phyloP scores from a whole-genome alignment of 1,140 invertebrate genomes.

The Trachymyrmex septentrionalis region DNA sequence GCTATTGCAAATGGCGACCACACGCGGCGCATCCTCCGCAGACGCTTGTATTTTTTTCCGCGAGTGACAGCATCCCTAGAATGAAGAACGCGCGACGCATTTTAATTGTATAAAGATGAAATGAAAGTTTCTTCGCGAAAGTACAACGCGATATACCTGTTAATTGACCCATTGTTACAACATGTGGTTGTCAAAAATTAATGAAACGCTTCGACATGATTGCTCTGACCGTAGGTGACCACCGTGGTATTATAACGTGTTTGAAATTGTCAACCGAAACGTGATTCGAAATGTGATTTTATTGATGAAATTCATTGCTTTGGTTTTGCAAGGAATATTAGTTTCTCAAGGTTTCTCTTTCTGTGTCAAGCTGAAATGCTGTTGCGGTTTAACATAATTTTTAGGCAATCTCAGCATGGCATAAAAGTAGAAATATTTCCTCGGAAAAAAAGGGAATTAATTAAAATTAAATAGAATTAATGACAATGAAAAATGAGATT shows the following conservation, averaged over 20 bases:
- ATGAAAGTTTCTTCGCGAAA: conserved; percentile 1
- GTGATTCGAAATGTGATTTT: background rate
- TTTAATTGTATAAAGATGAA: background rate
- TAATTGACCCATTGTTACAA: background rate
- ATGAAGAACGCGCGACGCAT: background rate
- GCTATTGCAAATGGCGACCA: conserved; percentile 41
- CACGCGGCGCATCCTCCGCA: background rate
- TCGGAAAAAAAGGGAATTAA: background rate
- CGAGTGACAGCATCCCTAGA: background rate
- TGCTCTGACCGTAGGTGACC: background rate
- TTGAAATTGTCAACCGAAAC: conserved; percentile 16
- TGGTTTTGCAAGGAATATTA: background rate
- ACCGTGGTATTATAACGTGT: conserved; percentile 4
- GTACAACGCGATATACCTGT: background rate
- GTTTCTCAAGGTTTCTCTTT: background rate
- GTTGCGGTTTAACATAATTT: conserved; percentile 3
- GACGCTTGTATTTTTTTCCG: background rate
- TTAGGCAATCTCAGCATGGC: background rate
- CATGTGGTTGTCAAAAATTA: background rate
- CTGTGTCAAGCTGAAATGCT: background rate
- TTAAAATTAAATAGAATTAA: background rate
- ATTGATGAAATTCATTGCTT: background rate
- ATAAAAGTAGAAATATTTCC: background rate
- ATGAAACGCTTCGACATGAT: conserved; percentile 24
- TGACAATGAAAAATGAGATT: background rate